Percentiles rank a stretch among this genome's conserved stretches.
Conservation (phyloP, 2,797 vertebrate species). For the Centroberyx gerrardi region DNA sequence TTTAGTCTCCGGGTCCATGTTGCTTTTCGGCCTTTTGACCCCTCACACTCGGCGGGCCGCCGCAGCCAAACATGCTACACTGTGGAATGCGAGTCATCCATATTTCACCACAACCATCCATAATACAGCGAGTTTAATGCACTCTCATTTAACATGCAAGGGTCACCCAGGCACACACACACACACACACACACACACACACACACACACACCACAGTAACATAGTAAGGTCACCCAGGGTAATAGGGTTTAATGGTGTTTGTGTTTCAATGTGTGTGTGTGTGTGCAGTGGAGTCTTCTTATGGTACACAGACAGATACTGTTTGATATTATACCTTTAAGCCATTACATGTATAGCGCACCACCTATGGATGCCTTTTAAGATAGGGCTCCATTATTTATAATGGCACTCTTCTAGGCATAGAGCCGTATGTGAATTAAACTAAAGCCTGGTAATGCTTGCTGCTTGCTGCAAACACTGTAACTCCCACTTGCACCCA, state of each 20-base stretch:
- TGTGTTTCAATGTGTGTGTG: background rate
- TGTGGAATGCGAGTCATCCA: conserved; percentile 32
- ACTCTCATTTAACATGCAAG: conserved; percentile 33
- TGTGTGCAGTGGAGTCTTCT: background rate
- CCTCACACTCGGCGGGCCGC: background rate
- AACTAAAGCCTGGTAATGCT: conserved; percentile 23
- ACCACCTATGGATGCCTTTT: background rate
- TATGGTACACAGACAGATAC: background rate
- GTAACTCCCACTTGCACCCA: conserved; percentile 22
- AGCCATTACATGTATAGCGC: conserved; percentile 1
- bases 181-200: background rate
- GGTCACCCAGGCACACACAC: conserved; percentile 6
- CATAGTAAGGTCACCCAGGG: background rate
- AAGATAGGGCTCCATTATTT: conserved; percentile 42
- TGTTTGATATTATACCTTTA: background rate
- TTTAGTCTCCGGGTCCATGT: conserved; percentile 39
- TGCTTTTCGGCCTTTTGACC: conserved; percentile 43
- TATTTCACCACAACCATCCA: conserved; percentile 50
- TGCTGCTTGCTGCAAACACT: background rate
- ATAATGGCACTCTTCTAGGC: background rate
- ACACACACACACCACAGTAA: background rate
- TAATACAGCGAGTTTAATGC: conserved; percentile 38
- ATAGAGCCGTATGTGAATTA: conserved; percentile 20
- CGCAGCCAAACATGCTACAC: background rate
- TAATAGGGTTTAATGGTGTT: background rate